Conservation (phyloP, 2,113 vertebrate genomes). For the Eptesicus fuscus region DNA sequence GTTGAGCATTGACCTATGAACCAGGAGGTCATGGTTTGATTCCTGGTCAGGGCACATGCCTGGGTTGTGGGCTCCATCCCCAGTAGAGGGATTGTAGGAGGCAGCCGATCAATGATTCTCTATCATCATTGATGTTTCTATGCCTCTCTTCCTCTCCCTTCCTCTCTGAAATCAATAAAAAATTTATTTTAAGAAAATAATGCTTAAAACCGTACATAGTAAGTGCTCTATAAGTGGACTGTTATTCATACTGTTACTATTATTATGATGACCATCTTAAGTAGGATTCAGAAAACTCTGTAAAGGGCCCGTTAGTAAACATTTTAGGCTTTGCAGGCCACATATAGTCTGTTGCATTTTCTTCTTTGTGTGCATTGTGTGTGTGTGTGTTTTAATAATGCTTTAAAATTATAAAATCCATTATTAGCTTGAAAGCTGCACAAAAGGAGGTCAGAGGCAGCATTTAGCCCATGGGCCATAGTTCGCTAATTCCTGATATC, state of each 20-base stretch:
- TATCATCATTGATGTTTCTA: no score
- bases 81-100: no score
- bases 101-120: no score
- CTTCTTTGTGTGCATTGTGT: neutral
- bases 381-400: neutral
- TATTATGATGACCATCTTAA: neutral
- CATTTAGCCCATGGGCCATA: neutral
- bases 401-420: neutral
- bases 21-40: no score
- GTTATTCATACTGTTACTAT: neutral
- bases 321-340: neutral
- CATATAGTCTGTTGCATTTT: neutral
- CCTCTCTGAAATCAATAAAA: no score
- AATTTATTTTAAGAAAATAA: neutral
- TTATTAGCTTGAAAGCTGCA: neutral
- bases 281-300: neutral
- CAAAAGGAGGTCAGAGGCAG: neutral
- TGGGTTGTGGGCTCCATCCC: no score
- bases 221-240: neutral
- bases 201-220: neutral
- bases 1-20: no score
- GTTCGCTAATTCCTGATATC: neutral
- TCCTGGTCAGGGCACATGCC: no score
- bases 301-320: neutral
- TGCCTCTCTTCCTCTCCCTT: no score